A percentile compares a stretch with the other conserved stretches of the same genome.
These are phyloP conservation scores for Holothuria scabra DNA, from an alignment of 53 echinoderm and acorn worm genomes.

Conservation along the genomic window DNA sequence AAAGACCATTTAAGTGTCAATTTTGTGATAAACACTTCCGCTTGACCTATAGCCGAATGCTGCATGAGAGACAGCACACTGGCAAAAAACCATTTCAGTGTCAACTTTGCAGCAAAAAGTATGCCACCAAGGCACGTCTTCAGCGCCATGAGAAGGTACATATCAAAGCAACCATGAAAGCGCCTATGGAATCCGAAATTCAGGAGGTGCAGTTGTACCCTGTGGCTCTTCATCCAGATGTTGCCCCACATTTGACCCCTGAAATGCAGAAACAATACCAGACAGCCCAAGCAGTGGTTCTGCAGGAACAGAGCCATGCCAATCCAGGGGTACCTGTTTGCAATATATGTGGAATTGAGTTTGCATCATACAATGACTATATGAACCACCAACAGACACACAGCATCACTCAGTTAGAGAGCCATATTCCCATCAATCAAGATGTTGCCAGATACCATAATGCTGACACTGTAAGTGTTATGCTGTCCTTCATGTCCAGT, in stretches of 20 bases:
- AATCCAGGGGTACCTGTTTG: slow-evolving; percentile 3
- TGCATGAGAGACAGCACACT: slow-evolving; percentile 48
- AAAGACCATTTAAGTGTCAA: slow-evolving; percentile 43
- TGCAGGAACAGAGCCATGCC: background rate
- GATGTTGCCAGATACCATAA: slow-evolving; percentile 32
- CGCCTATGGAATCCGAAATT: background rate
- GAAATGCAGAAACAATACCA: slow-evolving; percentile 27
- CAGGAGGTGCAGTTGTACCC: slow-evolving; percentile 16
- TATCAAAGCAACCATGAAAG: background rate
- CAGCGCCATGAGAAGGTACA: slow-evolving; percentile 30
- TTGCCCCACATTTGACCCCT: slow-evolving; percentile 20
- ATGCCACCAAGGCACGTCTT: slow-evolving; percentile 36
- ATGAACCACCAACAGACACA: slow-evolving; percentile 30
- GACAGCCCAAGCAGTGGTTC: background rate
- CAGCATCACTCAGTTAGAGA: slow-evolving; percentile 40
- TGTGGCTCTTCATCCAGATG: background rate
- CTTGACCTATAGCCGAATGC: slow-evolving; percentile 36
- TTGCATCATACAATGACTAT: slow-evolving; percentile 14
- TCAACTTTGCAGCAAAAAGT: slow-evolving; percentile 20
- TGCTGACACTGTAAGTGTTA: slow-evolving; percentile 46
- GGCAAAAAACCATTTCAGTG: slow-evolving; percentile 44
- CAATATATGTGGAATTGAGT: slow-evolving; percentile 40
- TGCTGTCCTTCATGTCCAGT: slow-evolving; percentile 43
- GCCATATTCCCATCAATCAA: background rate
- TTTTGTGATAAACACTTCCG: slow-evolving; percentile 33